Evolutionary conservation across 2,113 vertebrate species (phyloP), one percentile per base, ranked within the genome.

Genomic region (Ciconia stormi): DNA sequence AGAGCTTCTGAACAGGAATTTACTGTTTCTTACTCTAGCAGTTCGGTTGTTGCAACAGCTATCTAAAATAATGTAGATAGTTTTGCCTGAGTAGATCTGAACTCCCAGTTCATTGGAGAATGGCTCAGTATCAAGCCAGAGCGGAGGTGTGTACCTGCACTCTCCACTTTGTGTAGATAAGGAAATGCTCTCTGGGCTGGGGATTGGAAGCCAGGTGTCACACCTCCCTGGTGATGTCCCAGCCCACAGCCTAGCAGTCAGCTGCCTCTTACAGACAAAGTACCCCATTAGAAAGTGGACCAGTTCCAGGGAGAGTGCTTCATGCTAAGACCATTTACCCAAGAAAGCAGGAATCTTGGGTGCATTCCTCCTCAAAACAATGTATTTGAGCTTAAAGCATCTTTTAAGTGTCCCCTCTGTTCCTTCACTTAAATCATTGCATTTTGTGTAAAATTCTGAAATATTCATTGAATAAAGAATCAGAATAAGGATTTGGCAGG

Each of bases 221-320:
- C 77, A 76, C 18, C 12, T 67, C 25, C 67, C 16, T 50, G 32
- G 44, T 1, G 0, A 21, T 26, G 17, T n/a, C 40, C 26, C 40
- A 70, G 10, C 16, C 32, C 2, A 1, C 13, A 50, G 14, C 8
- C 7, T 86, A 49, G 29, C 34, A 79, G 52, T 34, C 55, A 63
- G 9, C 4, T 11, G 4, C 5, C 12, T 52, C 2, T 49, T 56
- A 34, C 0, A 1, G 36, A 56, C 30, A 23, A 65, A 63, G 8
- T 16, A 65, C 7, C 2, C 27, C 44, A 22, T 12, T 15, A 38
- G n/a, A 77, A 84, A 61, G 20, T 11, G 59, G 59, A 66, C 9
- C 36, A 19, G 1, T 38, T 91, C n/a, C 53, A 81, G 34, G 34
- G 3, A 59, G 44, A 93, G 15, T 55, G 11, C 10, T 12, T 81